Conservation (phyloP, 2,113 vertebrate species). For the Nothoprocta pentlandii region DNA sequence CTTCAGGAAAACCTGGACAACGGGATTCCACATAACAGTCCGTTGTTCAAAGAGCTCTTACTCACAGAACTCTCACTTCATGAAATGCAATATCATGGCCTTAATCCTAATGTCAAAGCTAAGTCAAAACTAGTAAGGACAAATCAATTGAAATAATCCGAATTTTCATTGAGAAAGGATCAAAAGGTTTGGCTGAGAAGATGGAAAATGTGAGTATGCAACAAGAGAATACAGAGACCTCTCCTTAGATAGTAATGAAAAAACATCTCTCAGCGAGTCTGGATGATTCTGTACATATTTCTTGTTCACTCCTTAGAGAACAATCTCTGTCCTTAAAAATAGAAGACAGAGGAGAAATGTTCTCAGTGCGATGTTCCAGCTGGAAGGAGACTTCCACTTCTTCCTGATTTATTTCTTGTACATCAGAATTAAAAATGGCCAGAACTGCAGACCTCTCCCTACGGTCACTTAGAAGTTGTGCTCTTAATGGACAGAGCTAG, state of each 20-base stretch:
- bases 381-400: background rate
- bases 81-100: background rate
- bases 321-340: background rate
- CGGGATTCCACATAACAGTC: background rate
- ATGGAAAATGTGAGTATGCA: background rate
- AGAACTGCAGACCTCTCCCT: background rate
- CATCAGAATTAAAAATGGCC: accelerated
- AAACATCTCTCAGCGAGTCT: background rate
- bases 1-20: background rate
- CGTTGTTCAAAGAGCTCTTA: background rate
- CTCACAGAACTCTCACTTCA: background rate
- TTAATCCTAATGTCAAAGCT: background rate
- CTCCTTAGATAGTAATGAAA: conserved; percentile 19
- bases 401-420: background rate
- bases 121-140: background rate
- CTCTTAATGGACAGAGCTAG: background rate
- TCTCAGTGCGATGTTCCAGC: background rate
- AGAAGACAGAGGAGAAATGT: background rate
- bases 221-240: background rate
- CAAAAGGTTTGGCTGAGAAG: background rate
- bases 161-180: background rate
- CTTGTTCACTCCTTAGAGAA: conserved; percentile 4
- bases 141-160: background rate
- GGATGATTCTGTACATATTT: conserved; percentile 1
- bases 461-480: background rate